A percentile compares a stretch with the other conserved stretches of the same genome.
phyloP scores from a whole-genome alignment of 1,140 invertebrate species.

The Nixonia krombeini region DNA sequence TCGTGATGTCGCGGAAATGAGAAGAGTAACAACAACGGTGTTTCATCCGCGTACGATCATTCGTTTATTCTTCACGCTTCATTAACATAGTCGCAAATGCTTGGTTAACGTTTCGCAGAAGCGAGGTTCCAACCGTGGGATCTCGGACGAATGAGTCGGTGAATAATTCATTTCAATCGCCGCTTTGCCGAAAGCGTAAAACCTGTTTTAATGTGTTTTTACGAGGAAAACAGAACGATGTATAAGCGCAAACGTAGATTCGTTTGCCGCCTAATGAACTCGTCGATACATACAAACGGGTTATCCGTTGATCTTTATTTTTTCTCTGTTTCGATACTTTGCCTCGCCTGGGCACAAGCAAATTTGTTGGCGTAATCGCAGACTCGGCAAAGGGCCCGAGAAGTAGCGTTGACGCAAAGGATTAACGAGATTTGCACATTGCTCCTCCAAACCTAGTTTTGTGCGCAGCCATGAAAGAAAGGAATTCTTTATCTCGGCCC shows the following conservation, averaged over 20 bases:
- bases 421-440: too few relatives aligned
- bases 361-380: too few relatives aligned
- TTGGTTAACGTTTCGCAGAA: background rate
- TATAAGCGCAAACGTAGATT: background rate
- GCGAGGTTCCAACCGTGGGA: background rate
- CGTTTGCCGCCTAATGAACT: background rate
- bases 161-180: conserved; percentile 1
- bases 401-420: too few relatives aligned
- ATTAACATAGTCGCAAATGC: too few relatives aligned
- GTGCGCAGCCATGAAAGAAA: background rate
- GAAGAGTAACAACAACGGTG: too few relatives aligned
- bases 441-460: background rate
- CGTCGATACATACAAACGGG: background rate
- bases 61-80: too few relatives aligned
- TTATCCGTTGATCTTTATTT: background rate
- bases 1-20: too few relatives aligned
- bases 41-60: too few relatives aligned
- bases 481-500: background rate
- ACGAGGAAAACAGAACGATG: too few relatives aligned
- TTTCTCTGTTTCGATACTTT: background rate
- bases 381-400: too few relatives aligned
- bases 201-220: background rate
- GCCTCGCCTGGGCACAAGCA: too few relatives aligned
- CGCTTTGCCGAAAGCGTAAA: background rate
- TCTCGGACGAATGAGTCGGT: background rate